A percentile compares a stretch with the other conserved stretches of the same genome.
phyloP scores from a whole-genome alignment of 2,888 invertebrate genomes.

The Sinopyrophorus schimmeli region DNA sequence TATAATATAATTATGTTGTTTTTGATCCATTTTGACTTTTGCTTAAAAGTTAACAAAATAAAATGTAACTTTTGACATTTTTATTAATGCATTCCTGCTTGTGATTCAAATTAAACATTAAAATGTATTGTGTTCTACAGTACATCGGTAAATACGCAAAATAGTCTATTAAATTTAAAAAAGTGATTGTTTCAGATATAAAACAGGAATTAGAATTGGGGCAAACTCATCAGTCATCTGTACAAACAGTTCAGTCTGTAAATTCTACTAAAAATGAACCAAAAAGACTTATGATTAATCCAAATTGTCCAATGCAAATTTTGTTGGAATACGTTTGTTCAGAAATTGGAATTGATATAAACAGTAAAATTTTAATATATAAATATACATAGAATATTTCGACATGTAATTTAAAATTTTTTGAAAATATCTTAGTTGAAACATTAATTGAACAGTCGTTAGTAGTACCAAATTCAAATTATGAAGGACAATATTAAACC shows the following conservation, averaged over 20 bases:
- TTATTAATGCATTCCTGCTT: too few species aligned
- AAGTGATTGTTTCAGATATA: neutral
- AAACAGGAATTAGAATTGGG: neutral
- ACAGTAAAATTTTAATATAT: constrained; percentile 15
- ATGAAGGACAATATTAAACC: too few species aligned
- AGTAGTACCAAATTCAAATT: too few species aligned
- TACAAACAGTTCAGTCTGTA: constrained; percentile 1
- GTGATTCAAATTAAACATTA: too few species aligned
- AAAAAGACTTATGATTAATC: constrained; percentile 49
- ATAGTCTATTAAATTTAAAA: neutral
- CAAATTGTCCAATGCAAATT: constrained; percentile 51
- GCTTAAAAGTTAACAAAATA: too few species aligned
- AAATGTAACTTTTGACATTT: too few species aligned
- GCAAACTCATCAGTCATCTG: neutral
- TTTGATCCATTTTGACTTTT: too few species aligned
- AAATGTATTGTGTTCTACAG: constrained; percentile 39
- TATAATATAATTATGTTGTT: too few species aligned
- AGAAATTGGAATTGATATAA: constrained; percentile 35
- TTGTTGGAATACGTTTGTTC: constrained; percentile 50
- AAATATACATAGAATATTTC: neutral
- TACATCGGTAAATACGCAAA: constrained; percentile 35
- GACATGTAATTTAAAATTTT: neutral
- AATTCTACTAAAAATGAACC: constrained; percentile 16
- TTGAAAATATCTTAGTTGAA: too few species aligned
- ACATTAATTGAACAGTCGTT: too few species aligned